Evolutionary conservation across 1,140 invertebrate genomes (phyloP), one percentile per base, ranked within the genome.

Genomic region (Theocolax elegans): DNA sequence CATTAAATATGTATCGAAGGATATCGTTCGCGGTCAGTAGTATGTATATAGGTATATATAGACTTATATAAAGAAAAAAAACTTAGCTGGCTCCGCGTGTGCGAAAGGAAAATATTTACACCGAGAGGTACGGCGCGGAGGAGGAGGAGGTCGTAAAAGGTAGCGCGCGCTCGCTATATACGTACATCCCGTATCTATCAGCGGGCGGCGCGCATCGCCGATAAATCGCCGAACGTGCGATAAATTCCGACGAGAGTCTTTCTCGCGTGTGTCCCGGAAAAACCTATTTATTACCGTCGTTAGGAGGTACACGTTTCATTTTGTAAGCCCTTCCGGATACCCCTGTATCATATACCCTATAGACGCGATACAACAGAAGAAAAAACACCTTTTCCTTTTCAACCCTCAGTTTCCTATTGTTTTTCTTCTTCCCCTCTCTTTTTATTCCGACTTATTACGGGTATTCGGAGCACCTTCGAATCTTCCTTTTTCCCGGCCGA

Each of bases 251-350:
- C 35, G 56, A 60, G 62, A 56, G 13, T 42, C 44, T 29, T 60
- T n/a, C 46, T 51, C 56, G 31, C 44, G 31, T 42, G 44, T 15
- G 17, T 27, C 31, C 46, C 12, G 56, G 66, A 48, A 60, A 68
- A 60, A 60, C 56, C 66, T 68, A 68, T 68, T 68, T 68, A 68
- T 68, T 68, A 68, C 56, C 46, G 46, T 60, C 44, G 56, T 68
- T 60, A 68, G 25, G 46, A 19, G 31, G 21, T 58, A 60, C 66
- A 59, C 65, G 66, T 60, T 60, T 68, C 46, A 62, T 60, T 62
- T 68, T 68, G 58, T 67, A 67, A 67, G 29, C 54, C 53, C 23
- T 17, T 58, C 17, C 35, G 31, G 25, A 60, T 62, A 56, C 31
- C 58, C 8, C 23, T 46, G 42, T 46, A 58, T 58, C 35, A 58